Evolutionary conservation across 2,113 vertebrate species (phyloP).

Genomic region (Scomber colias): DNA sequence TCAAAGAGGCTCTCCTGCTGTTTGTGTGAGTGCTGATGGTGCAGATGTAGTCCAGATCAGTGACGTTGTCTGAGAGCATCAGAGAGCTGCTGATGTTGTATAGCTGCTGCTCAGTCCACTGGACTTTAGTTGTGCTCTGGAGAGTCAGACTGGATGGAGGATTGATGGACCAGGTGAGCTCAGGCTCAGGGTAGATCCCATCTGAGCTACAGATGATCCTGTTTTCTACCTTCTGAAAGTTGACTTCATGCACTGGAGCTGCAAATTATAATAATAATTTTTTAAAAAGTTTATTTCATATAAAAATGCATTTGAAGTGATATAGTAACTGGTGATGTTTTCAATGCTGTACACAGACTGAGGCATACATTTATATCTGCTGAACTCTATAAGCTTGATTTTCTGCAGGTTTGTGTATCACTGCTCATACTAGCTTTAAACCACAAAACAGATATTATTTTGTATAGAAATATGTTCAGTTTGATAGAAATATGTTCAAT

Average conservation of each 20-base stretch:
- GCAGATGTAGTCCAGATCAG: conserved; percentile 50
- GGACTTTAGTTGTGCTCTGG: not conserved
- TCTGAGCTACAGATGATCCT: conserved; percentile 55
- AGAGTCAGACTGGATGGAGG: not conserved
- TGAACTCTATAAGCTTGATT: too few species aligned
- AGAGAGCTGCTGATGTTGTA: conserved; percentile 65
- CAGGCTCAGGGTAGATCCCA: conserved; percentile 50
- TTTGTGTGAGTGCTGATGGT: not conserved
- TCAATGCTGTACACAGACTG: too few species aligned
- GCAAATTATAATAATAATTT: not conserved
- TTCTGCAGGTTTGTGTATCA: too few species aligned
- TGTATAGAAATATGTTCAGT: too few species aligned
- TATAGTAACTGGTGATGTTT: too few species aligned
- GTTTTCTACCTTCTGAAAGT: conserved; percentile 14
- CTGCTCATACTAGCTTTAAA: too few species aligned
- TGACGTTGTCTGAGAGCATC: fast-evolving
- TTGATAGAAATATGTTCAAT: too few species aligned
- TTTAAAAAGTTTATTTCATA: not conserved
- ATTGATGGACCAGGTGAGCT: conserved; percentile 58
- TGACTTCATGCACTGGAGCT: conserved; percentile 56
- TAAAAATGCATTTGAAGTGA: too few species aligned
- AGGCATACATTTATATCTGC: too few species aligned
- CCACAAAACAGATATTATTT: too few species aligned
- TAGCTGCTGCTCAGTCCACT: conserved; percentile 27
- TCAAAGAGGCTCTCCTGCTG: conserved; percentile 35